Conservation (phyloP, 2,888 invertebrate genomes). For the Selenia dentaria region DNA sequence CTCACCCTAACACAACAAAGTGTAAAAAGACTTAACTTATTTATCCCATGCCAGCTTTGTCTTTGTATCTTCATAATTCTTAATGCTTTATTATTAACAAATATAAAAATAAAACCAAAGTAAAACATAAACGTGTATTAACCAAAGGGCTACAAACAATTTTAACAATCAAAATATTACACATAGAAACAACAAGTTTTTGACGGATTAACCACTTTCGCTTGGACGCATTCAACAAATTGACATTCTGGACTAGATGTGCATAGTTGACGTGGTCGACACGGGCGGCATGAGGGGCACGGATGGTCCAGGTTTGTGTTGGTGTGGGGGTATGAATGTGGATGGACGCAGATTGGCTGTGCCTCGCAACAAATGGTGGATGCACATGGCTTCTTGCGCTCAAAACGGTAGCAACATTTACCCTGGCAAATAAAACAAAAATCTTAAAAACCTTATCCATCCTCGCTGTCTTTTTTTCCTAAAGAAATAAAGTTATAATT, state of each 20-base stretch:
- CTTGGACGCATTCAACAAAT: constrained; percentile 46
- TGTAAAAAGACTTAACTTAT: too few species aligned
- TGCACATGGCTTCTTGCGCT: constrained; percentile 45
- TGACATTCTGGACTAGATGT: constrained; percentile 35
- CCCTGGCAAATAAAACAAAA: constrained; percentile 53
- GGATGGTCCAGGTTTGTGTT: constrained; percentile 7
- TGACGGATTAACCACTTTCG: constrained; percentile 32
- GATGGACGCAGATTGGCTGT: neutral
- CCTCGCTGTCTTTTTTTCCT: neutral
- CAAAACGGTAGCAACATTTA: constrained; percentile 66
- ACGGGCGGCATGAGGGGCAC: constrained; percentile 27
- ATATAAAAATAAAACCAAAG: neutral
- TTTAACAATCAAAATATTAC: constrained; percentile 29
- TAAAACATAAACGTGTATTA: constrained; percentile 28
- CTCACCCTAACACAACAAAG: too few species aligned
- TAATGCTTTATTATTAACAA: too few species aligned
- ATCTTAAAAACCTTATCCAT: constrained; percentile 8
- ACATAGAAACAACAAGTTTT: constrained; percentile 45
- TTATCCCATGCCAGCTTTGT: too few species aligned
- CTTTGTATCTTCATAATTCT: too few species aligned
- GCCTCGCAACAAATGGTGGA: constrained; percentile 22
- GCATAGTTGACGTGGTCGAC: constrained; percentile 27
- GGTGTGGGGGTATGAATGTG: neutral
- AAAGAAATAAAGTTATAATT: constrained; percentile 35
- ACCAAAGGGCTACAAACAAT: constrained; percentile 26